These are phyloP conservation scores for Halichoerus grypus DNA, from an alignment of 2,113 vertebrate species.

Conservation along the genomic window DNA sequence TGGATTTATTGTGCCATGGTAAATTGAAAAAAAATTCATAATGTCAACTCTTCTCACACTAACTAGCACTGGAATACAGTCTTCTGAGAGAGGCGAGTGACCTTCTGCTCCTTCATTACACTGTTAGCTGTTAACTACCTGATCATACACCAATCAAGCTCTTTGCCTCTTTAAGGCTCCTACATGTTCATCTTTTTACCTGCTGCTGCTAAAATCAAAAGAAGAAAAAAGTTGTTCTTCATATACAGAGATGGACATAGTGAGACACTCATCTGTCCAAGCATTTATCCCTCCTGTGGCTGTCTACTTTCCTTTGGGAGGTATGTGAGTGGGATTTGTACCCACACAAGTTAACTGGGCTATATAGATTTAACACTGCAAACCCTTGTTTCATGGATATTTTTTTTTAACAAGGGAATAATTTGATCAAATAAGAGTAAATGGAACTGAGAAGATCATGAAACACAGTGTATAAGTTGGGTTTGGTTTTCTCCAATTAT, in stretches of 20 bases:
- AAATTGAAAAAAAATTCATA: not conserved
- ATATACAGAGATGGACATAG: not conserved
- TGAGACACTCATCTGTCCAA: not conserved
- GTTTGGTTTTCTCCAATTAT: conserved; percentile 5
- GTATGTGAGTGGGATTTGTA: not conserved
- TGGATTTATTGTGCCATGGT: not conserved
- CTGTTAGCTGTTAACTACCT: not conserved
- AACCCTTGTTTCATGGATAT: not conserved
- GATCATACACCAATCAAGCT: not conserved
- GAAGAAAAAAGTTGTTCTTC: not conserved
- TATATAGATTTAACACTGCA: not conserved
- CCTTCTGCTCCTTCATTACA: not conserved
- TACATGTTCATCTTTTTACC: not conserved
- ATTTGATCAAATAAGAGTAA: not conserved
- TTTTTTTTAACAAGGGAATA: not conserved
- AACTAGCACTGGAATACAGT: not conserved
- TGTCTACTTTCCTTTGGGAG: not conserved
- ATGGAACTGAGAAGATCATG: not conserved
- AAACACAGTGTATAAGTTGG: not conserved
- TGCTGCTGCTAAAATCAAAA: not conserved
- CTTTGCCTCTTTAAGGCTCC: not conserved
- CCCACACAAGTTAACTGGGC: not conserved
- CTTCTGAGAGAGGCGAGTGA: not conserved
- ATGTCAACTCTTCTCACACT: not conserved
- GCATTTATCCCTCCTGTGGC: not conserved